Evolutionary conservation across 2,888 invertebrate genomes (phyloP), one percentile per base, ranked within the genome.

Genomic region (Mimas tiliae): DNA sequence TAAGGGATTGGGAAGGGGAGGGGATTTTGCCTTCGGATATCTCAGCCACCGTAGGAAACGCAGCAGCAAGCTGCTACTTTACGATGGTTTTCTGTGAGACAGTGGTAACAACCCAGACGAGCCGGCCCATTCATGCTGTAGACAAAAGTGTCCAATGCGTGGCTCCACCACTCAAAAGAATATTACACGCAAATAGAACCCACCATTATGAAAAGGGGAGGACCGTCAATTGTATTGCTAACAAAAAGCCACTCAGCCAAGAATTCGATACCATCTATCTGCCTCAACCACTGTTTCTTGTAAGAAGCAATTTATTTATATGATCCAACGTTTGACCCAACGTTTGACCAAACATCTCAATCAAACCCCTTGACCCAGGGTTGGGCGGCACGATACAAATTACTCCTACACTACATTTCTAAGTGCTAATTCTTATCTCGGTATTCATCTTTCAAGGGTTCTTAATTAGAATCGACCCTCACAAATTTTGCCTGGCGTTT

Each of bases 391-490:
- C 38, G 53, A 55, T 55, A 64, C 67, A 48, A 67, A 64, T 58
- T 62, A 63, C 52, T 63, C 55, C 34, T 64, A 63, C 67, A 58
- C 63, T 63, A 63, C 66, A 64, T 42, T 55, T 55, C 34, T 58
- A 62, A 64, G 63, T 67, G 63, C 83, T 87, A 86, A 85, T 86
- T 86, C 88, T 88, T 88, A 89, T 88, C 87, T 77, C 69, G 72
- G 78, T 77, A 85, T 87, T 84, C 88, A 89, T 89, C 89, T 87
- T 85, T 87, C 86, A 84, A 78, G 80, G 83, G 85, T 52, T 83
- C 89, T 87, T 89, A 89, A 90, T 90, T 90, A 89, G 86, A 86
- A 85, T 82, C 73, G 81, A 81, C 78, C 80, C 76, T 77, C 78
- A 77, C 78, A 78, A 83, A 83, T 77, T 77, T 79, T 74, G 72